Evolutionary conservation across 2,888 invertebrate genomes (phyloP), one percentile per base, ranked within the genome.

Genomic region (Barypeithes pellucidus): DNA sequence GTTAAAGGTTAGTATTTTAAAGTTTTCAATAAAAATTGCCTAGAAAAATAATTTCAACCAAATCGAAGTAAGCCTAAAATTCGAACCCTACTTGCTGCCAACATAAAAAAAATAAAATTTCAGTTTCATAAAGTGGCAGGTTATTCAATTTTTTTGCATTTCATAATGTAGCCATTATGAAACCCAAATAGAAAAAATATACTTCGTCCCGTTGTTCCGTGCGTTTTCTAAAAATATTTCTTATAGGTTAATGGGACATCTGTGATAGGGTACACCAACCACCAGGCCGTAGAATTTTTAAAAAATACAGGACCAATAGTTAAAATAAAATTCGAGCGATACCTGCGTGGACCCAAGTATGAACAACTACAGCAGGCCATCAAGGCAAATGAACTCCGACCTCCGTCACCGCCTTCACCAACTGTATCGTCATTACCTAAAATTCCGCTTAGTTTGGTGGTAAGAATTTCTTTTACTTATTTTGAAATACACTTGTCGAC

Each of bases 251-350:
- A 99, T 86, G 96, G 95, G 18, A 91, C 92, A 81, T 93, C 95
- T 9, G 89, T 99, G 80, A 91, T 95, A 77, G 96, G 97, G 71
- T 95, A 95, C 83, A 97, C 95, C 68, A 99, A 99, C 87, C 96
- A 96, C 82, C 93, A 95, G 79, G 97, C 97, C 0, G 97, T 98
- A 1, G 95, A 96, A 79, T 90, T 96, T 59, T 87, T 98, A 16
- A 88, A 95, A 29, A 94, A 94, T 79, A 95, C 96, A 12, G 96
- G 96, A 0, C 89, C 91, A 77, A 87, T 89, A 29, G 94, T 95
- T 3, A 87, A 88, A 69, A 87, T 95, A 36, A 91, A 91, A 81
- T 87, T 94, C 73, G 93, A 93, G 79, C 87, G 94, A 79, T 97
- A 95, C 84, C 89, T 95, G 16, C 90, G 95, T 68, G 96, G 96